Evolutionary conservation across 2,888 invertebrate species (phyloP).

Genomic region (Philaethria dido): DNA sequence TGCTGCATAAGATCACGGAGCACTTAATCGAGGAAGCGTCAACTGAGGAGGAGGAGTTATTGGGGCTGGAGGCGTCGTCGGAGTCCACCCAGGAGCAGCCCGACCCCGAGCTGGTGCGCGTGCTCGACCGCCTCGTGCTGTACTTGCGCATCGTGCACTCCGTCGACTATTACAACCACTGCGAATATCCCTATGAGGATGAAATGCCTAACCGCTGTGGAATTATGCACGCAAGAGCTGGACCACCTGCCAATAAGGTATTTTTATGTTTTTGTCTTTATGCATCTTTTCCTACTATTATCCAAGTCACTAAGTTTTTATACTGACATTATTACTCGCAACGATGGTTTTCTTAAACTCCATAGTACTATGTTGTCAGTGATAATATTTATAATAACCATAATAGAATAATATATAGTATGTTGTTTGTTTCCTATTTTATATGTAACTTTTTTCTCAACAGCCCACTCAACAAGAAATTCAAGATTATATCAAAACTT

Average conservation of each 20-base stretch:
- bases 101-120: conserved; percentile 83
- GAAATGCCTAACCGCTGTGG: conserved; percentile 99
- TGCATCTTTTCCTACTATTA: too few species aligned
- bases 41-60: conserved; percentile 97
- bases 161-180: conserved; percentile 99
- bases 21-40: conserved; percentile 99
- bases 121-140: conserved; percentile 91
- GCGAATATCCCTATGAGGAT: conserved; percentile 99
- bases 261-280: conserved; percentile 26
- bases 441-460: conserved; percentile 23
- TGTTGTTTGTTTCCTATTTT: background rate
- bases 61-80: conserved; percentile 85
- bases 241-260: conserved; percentile 92
- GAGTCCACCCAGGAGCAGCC: conserved; percentile 61
- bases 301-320: too few species aligned
- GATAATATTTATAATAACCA: background rate
- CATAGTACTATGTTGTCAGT: too few species aligned
- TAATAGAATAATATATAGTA: background rate
- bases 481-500: conserved; percentile 89
- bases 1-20: conserved; percentile 98
- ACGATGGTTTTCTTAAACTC: too few species aligned
- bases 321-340: too few species aligned
- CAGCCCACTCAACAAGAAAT: conserved; percentile 88
- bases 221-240: conserved; percentile 98
- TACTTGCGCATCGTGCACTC: conserved; percentile 99